A percentile compares a stretch with the other conserved stretches of the same genome.
Evolutionary conservation across 92 coral and sea anemone species (phyloP).

Genomic region (Parazoanthus atlanticus): DNA sequence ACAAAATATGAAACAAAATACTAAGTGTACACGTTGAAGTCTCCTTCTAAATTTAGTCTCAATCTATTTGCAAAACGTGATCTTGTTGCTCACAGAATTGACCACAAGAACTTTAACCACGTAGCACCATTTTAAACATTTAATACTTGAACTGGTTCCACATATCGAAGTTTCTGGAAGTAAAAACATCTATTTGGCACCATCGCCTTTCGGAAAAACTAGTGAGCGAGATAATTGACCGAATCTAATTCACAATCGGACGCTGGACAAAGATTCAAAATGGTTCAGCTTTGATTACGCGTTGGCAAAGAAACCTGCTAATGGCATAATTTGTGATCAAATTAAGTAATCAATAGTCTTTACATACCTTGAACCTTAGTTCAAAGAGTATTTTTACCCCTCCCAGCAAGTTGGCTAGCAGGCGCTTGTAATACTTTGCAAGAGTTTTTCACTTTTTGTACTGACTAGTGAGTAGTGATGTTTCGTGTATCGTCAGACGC

Average conservation of each 20-base stretch:
- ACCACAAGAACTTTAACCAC: neutral
- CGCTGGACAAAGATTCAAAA: neutral
- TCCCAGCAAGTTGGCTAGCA: neutral
- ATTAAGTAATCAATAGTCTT: conserved; percentile 3
- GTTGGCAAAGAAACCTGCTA: neutral
- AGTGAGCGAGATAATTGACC: neutral
- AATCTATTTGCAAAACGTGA: neutral
- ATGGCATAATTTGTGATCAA: neutral
- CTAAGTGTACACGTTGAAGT: neutral
- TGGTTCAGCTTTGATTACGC: neutral
- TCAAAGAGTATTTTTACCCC: neutral
- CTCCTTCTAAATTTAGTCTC: neutral
- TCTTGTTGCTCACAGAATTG: neutral
- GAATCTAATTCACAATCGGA: conserved; percentile 11
- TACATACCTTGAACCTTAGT: conserved; percentile 26
- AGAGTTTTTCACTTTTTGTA: neutral
- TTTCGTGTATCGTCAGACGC: conserved; percentile 17
- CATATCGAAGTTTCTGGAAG: neutral
- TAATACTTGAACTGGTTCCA: neutral
- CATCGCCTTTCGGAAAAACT: neutral
- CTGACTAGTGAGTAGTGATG: neutral
- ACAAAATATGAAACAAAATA: neutral
- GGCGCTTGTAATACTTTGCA: neutral
- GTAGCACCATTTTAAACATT: no score
- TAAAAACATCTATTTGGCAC: neutral